Percentiles rank a stretch among this genome's conserved stretches.
phyloP scores from a whole-genome alignment of 1,140 invertebrate genomes.

The Bombus waltoni region DNA sequence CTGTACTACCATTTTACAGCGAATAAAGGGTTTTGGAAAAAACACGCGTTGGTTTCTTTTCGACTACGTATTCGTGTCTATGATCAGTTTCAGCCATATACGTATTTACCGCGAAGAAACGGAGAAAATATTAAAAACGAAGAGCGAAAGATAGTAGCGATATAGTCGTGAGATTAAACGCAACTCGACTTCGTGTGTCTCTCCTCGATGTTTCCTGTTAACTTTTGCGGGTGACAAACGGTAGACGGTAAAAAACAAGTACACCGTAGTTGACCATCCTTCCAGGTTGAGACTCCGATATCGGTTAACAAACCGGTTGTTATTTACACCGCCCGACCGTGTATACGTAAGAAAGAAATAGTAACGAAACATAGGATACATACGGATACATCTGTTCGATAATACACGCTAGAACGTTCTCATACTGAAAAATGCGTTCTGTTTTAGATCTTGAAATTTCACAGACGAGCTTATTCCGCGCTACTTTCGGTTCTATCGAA shows the following conservation, averaged over 20 bases:
- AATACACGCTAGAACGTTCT: background rate
- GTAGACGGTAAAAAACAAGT: slow-evolving; percentile 4
- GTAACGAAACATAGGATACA: background rate
- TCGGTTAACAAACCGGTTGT: slow-evolving; percentile 74
- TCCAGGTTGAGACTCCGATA: slow-evolving; percentile 42
- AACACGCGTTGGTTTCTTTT: background rate
- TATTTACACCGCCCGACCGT: slow-evolving; percentile 68
- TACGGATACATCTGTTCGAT: background rate
- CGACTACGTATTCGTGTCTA: background rate
- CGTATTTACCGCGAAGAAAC: background rate
- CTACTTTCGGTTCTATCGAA: too few species aligned
- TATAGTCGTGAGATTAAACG: background rate
- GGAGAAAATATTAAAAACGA: background rate
- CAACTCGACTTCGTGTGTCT: too few species aligned
- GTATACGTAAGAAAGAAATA: slow-evolving; percentile 21
- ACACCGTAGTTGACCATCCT: slow-evolving; percentile 47
- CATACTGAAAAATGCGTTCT: too few species aligned
- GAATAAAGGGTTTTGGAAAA: background rate
- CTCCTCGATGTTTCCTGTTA: slow-evolving; percentile 33
- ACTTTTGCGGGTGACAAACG: background rate
- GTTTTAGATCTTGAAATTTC: background rate
- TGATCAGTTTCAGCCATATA: background rate
- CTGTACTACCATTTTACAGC: background rate
- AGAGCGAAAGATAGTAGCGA: background rate
- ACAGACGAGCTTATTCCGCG: background rate